phyloP scores from a whole-genome alignment of 2,888 invertebrate genomes.

The Spodoptera picta region DNA sequence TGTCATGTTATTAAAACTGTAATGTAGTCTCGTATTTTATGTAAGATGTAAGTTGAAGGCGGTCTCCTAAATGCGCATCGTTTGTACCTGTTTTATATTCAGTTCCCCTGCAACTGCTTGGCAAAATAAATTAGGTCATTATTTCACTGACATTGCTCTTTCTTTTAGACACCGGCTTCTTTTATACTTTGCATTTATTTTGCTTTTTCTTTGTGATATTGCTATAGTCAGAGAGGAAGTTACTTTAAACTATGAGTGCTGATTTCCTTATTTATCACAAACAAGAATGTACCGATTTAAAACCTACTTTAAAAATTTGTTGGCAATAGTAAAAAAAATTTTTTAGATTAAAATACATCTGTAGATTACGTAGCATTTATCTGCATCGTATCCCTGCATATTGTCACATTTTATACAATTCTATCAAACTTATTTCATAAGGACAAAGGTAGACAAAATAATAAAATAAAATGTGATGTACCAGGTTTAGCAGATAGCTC shows the following conservation, averaged over 20 bases:
- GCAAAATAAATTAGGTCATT: conserved; percentile 52
- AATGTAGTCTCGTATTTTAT: conserved; percentile 11
- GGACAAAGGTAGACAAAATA: conserved; percentile 19
- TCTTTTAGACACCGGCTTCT: conserved; percentile 28
- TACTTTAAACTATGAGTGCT: background rate
- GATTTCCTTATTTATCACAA: no score
- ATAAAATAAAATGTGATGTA: conserved; percentile 40
- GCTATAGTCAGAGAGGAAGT: conserved; percentile 2
- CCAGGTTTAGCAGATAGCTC: conserved; percentile 48
- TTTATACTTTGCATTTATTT: conserved; percentile 33
- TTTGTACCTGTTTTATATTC: conserved; percentile 40
- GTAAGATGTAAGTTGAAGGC: conserved; percentile 29
- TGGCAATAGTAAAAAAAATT: no score
- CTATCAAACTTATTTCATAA: conserved; percentile 7
- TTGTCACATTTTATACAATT: no score
- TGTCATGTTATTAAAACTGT: conserved; percentile 13
- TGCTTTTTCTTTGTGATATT: conserved; percentile 16
- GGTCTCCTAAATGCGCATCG: conserved; percentile 28
- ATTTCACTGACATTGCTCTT: conserved; percentile 41
- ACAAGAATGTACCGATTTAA: no score
- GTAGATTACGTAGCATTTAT: no score
- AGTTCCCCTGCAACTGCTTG: conserved; percentile 44
- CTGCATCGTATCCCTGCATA: no score
- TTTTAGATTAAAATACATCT: no score
- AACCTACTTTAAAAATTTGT: no score